Evolutionary conservation across 2,113 vertebrate genomes (phyloP).

Genomic region (Suncus etruscus): DNA sequence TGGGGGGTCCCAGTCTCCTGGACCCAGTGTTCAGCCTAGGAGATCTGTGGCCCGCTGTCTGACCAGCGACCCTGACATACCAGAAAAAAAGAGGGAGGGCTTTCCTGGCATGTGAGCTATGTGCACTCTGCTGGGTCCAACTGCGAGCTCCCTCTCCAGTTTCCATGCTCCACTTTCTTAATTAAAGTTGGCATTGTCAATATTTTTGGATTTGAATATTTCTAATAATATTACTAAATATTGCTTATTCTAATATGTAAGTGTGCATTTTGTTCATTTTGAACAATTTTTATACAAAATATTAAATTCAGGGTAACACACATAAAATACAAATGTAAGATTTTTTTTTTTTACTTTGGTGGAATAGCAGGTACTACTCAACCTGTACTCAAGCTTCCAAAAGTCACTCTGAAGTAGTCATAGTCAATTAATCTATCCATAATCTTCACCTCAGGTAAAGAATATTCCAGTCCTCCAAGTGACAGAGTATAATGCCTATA

Average conservation of each 20-base stretch:
- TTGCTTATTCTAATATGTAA: slow-evolving; percentile 21
- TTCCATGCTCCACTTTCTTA: not conserved
- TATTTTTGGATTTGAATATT: not conserved
- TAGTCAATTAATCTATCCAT: not conserved
- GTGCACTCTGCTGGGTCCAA: too few relatives aligned
- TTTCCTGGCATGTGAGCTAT: too few relatives aligned
- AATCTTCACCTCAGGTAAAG: not conserved
- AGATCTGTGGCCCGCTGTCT: too few relatives aligned
- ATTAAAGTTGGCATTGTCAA: not conserved
- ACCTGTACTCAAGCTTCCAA: too few relatives aligned
- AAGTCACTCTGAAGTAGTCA: too few relatives aligned
- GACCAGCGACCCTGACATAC: too few relatives aligned
- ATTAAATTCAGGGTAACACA: not conserved
- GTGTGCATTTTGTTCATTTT: not conserved
- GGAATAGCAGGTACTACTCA: too few relatives aligned
- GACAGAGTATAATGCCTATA: not conserved
- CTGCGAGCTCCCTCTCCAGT: too few relatives aligned
- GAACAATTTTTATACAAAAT: not conserved
- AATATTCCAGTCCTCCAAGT: not conserved
- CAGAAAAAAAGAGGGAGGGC: too few relatives aligned
- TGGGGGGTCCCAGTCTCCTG: too few relatives aligned
- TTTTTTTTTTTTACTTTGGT: slow-evolving; percentile 3
- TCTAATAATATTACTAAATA: not conserved
- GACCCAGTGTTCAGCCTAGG: too few relatives aligned
- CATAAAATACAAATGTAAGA: not conserved